phyloP scores from a whole-genome alignment of 2,797 vertebrate genomes.

The Meda fulgida region DNA sequence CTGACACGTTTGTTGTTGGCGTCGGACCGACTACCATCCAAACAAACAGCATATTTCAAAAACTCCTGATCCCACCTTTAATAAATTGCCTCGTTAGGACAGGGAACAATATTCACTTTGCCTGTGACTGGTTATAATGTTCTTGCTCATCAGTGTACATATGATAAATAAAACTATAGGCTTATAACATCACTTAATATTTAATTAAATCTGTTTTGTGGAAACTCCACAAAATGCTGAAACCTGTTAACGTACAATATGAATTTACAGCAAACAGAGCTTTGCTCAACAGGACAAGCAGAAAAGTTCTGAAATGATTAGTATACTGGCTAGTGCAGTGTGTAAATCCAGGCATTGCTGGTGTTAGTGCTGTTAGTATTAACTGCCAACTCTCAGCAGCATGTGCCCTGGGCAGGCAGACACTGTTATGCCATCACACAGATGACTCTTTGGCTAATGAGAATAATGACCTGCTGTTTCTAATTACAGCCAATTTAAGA shows the following conservation, averaged over 20 bases:
- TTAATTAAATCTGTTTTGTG: neutral
- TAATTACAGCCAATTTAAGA: conserved; percentile 66
- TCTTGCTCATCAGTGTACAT: neutral
- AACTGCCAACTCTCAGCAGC: conserved; percentile 52
- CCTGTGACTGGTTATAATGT: neutral
- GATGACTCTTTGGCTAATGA: conserved; percentile 57
- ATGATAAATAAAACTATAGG: too few relatives aligned
- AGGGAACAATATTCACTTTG: neutral
- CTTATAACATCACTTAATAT: neutral
- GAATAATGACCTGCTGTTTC: conserved; percentile 65
- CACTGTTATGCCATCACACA: conserved; percentile 44
- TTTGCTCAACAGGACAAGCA: neutral
- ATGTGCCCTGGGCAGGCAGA: conserved; percentile 45
- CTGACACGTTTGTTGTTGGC: too few relatives aligned
- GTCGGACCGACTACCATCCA: too few relatives aligned
- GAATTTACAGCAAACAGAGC: neutral
- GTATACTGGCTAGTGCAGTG: neutral
- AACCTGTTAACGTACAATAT: neutral
- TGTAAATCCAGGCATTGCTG: neutral
- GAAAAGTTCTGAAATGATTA: neutral
- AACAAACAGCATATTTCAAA: too few relatives aligned
- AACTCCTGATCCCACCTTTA: too few relatives aligned
- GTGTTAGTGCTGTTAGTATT: conserved; percentile 10
- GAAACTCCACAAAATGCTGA: neutral
- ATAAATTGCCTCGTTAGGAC: too few relatives aligned